Percentiles rank a stretch among this genome's conserved stretches.
phyloP scores from a whole-genome alignment of 2,888 invertebrate species.

The Microctonus hyperodae region DNA sequence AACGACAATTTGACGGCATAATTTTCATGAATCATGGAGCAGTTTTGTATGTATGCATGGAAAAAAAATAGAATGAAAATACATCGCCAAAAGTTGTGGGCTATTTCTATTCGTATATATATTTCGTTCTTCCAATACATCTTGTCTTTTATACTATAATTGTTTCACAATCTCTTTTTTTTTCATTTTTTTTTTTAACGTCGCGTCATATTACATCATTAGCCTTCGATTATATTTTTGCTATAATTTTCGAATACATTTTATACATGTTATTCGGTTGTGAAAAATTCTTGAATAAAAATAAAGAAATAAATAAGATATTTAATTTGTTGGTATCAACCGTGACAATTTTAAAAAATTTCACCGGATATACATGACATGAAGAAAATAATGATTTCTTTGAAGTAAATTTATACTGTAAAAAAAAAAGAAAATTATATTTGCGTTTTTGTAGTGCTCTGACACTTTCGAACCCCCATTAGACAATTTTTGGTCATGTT shows the following conservation, averaged over 20 bases:
- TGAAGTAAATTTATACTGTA: too few species aligned
- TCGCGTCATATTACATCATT: neutral
- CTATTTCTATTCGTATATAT: neutral
- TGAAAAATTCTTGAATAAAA: neutral
- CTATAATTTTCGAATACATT: neutral
- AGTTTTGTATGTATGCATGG: neutral
- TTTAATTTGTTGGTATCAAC: too few species aligned
- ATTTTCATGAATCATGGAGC: too few species aligned
- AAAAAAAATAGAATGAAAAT: neutral
- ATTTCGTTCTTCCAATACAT: neutral
- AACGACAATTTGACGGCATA: too few species aligned
- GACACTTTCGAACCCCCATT: too few species aligned
- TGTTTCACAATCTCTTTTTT: neutral
- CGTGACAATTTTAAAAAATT: too few species aligned
- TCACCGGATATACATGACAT: too few species aligned
- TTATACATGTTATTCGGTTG: neutral
- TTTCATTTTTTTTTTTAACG: neutral
- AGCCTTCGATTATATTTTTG: neutral
- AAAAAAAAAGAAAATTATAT: too few species aligned
- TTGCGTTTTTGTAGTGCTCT: too few species aligned
- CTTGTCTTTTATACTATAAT: neutral
- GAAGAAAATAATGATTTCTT: too few species aligned
- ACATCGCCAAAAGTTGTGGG: neutral
- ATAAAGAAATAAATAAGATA: neutral
- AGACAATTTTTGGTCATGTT: constrained; percentile 18